phyloP scores from a whole-genome alignment of 1,140 invertebrate species.

The Bicyclus anynana region DNA sequence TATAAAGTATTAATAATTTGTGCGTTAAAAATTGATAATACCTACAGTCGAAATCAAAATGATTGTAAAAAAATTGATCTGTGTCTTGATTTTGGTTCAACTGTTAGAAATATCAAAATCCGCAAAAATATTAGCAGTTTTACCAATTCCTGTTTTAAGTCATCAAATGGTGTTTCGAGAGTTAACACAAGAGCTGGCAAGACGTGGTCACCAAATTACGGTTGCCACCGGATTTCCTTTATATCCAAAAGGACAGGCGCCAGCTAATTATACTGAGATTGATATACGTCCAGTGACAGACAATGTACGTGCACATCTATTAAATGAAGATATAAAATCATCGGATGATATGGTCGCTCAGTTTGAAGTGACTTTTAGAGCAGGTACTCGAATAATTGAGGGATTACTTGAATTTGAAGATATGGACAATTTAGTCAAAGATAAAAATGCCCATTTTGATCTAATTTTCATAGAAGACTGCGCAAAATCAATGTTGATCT shows the following conservation, averaged over 20 bases:
- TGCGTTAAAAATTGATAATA: no score
- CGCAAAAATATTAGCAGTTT: constrained; percentile 71
- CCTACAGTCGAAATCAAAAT: no score
- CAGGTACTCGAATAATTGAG: constrained; percentile 16
- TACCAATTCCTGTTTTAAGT: constrained; percentile 75
- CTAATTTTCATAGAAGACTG: constrained; percentile 36
- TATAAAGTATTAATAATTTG: no score
- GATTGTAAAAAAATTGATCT: no score
- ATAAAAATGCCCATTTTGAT: constrained; percentile 31
- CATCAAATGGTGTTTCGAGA: constrained; percentile 77
- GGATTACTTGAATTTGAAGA: constrained; percentile 27
- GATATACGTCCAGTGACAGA: constrained; percentile 48
- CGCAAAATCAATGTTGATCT: constrained; percentile 15
- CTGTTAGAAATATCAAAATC: constrained; percentile 5
- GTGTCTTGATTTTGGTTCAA: neutral
- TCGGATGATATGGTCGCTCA: neutral
- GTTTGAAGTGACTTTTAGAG: neutral
- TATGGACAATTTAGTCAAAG: constrained; percentile 30
- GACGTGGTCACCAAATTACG: constrained; percentile 72
- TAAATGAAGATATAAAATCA: neutral
- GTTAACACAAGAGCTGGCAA: constrained; percentile 61
- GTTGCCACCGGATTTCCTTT: constrained; percentile 57
- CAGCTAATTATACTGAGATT: constrained; percentile 52
- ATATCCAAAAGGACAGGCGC: constrained; percentile 32
- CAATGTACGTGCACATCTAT: neutral